Conservation (phyloP, 2,888 invertebrate genomes). For the Eilema griseolum region DNA sequence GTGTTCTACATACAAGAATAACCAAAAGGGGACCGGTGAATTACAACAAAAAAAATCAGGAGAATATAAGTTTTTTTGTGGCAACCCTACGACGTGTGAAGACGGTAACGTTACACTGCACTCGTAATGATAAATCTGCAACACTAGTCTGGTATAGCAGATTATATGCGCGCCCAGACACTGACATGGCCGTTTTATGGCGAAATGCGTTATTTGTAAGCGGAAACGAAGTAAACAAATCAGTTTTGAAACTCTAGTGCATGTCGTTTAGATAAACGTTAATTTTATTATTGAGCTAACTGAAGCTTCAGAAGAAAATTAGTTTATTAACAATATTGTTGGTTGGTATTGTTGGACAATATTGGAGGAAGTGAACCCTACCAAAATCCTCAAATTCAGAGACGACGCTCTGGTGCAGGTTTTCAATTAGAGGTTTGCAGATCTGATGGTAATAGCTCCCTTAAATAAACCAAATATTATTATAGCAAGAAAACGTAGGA, state of each 20-base stretch:
- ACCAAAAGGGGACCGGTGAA: neutral
- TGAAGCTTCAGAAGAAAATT: neutral
- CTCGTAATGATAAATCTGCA: constrained; percentile 59
- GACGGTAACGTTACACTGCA: constrained; percentile 58
- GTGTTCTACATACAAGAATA: too few relatives aligned
- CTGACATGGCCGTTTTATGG: constrained; percentile 28
- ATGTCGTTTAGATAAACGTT: neutral
- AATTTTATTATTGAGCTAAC: neutral
- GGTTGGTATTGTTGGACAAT: too few relatives aligned
- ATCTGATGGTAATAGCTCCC: too few relatives aligned
- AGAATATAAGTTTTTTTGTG: neutral
- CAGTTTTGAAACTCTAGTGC: neutral
- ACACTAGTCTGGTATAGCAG: constrained; percentile 57
- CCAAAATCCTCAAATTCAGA: too few relatives aligned
- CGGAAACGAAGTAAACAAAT: constrained; percentile 14
- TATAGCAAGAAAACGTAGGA: too few relatives aligned
- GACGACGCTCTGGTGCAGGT: too few relatives aligned
- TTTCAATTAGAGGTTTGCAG: too few relatives aligned
- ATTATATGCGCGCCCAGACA: constrained; percentile 60
- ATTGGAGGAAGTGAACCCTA: too few relatives aligned
- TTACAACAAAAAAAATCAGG: neutral
- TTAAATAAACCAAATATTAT: too few relatives aligned
- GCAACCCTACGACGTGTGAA: constrained; percentile 57
- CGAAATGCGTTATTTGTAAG: constrained; percentile 27
- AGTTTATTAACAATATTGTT: neutral